A percentile compares a stretch with the other conserved stretches of the same genome.
Evolutionary conservation across 2,113 vertebrate species (phyloP).

Genomic region (Thymallus thymallus): DNA sequence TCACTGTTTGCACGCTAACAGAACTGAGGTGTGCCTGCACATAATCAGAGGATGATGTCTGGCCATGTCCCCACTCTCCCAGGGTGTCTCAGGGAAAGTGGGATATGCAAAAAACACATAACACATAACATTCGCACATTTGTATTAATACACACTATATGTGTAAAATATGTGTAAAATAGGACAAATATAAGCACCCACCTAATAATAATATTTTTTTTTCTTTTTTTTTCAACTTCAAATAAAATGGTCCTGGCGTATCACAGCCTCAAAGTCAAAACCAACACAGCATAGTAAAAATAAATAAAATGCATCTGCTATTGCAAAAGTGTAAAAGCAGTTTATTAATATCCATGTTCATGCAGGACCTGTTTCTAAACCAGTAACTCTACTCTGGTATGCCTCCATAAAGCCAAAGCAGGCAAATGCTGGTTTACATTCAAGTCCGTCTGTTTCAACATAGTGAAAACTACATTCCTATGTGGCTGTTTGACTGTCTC

Average conservation of each 20-base stretch:
- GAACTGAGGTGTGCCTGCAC: slow-evolving; percentile 2
- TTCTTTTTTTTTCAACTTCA: neutral
- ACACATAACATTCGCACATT: too few relatives aligned
- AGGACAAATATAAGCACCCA: too few relatives aligned
- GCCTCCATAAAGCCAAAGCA: neutral
- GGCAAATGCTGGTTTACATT: slow-evolving; percentile 9
- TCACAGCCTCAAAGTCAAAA: slow-evolving; percentile 14
- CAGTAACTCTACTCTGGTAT: neutral
- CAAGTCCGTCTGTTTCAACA: neutral
- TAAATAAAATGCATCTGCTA: neutral
- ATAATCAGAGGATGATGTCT: slow-evolving; percentile 12
- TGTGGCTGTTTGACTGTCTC: slow-evolving; percentile 12
- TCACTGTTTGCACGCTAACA: neutral
- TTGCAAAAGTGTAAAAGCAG: slow-evolving; percentile 14
- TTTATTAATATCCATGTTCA: slow-evolving; percentile 15
- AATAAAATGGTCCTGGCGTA: neutral
- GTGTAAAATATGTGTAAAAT: too few relatives aligned
- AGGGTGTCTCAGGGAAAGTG: too few relatives aligned
- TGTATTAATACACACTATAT: too few relatives aligned
- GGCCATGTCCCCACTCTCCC: too few relatives aligned
- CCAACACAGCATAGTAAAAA: slow-evolving; percentile 4
- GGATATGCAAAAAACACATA: too few relatives aligned
- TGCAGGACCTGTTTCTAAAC: slow-evolving; percentile 14
- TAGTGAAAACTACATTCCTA: slow-evolving; percentile 26
- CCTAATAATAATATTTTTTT: too few relatives aligned